Conservation (phyloP, 1,140 invertebrate genomes). For the Magallana angulata region DNA sequence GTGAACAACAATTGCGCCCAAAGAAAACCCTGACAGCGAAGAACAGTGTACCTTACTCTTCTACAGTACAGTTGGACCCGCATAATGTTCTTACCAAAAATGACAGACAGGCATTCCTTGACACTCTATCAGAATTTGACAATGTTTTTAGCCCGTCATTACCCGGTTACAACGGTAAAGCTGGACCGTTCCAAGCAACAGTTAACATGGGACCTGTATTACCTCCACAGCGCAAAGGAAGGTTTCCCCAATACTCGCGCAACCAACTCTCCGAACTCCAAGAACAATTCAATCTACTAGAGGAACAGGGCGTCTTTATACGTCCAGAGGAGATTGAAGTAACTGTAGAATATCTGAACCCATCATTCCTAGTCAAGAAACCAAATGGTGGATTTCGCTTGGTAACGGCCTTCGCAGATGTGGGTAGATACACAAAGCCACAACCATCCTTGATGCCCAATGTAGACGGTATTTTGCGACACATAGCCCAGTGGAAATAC, state of each 20-base stretch:
- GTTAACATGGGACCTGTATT: slow-evolving; percentile 64
- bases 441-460: slow-evolving; percentile 55
- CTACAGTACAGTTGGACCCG: not conserved
- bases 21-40: not conserved
- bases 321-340: slow-evolving; percentile 41
- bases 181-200: slow-evolving; percentile 56
- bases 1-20: not conserved
- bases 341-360: slow-evolving; percentile 51
- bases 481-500: slow-evolving; percentile 56
- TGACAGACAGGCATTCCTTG: not conserved
- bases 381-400: slow-evolving; percentile 44
- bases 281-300: slow-evolving; percentile 57
- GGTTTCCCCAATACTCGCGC: slow-evolving; percentile 56
- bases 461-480: slow-evolving; percentile 46
- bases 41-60: not conserved
- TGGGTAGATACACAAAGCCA: slow-evolving; percentile 50
- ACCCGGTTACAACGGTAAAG: slow-evolving; percentile 57
- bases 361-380: slow-evolving; percentile 59
- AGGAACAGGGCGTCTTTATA: slow-evolving; percentile 35
- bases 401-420: slow-evolving; percentile 55
- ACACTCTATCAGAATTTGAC: slow-evolving; percentile 40
- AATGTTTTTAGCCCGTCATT: slow-evolving; percentile 52
- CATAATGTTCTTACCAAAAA: not conserved
- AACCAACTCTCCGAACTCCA: slow-evolving; percentile 57
- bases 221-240: slow-evolving; percentile 62